Evolutionary conservation across 2,888 invertebrate genomes (phyloP).

Genomic region (Cheilosia variabilis): DNA sequence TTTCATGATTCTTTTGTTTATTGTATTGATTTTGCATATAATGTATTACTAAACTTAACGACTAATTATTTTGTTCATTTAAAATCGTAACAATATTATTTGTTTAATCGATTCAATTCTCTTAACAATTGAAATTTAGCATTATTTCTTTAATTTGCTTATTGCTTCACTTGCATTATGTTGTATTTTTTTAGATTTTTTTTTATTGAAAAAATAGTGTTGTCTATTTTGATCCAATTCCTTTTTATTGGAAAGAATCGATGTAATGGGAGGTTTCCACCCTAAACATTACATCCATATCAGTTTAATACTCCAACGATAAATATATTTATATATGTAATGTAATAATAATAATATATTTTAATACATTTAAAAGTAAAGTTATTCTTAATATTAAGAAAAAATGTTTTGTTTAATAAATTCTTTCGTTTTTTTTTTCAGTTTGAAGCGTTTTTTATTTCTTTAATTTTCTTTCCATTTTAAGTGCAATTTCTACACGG

Average conservation of each 20-base stretch:
- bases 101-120: conserved; percentile 30
- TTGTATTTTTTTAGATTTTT: conserved; percentile 36
- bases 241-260: conserved; percentile 38
- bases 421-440: conserved; percentile 27
- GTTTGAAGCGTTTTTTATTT: conserved; percentile 31
- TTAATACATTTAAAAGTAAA: conserved; percentile 57
- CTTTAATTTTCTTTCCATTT: conserved; percentile 1
- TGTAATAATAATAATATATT: conserved; percentile 55
- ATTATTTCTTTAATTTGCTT: background rate
- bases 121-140: conserved; percentile 30
- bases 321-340: conserved; percentile 53
- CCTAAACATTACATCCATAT: conserved; percentile 24
- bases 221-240: conserved; percentile 14
- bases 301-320: conserved; percentile 64
- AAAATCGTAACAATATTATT: conserved; percentile 54
- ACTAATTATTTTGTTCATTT: conserved; percentile 46
- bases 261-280: conserved; percentile 44
- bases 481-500: conserved; percentile 18
- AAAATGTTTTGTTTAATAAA: conserved; percentile 17
- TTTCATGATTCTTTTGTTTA: conserved; percentile 6
- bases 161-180: conserved; percentile 16
- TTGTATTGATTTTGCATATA: conserved; percentile 48
- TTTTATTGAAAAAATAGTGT: conserved; percentile 52
- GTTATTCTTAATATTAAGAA: conserved; percentile 33
- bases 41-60: conserved; percentile 58